phyloP scores from a whole-genome alignment of 2,797 vertebrate genomes.

The Poeciliopsis turneri region DNA sequence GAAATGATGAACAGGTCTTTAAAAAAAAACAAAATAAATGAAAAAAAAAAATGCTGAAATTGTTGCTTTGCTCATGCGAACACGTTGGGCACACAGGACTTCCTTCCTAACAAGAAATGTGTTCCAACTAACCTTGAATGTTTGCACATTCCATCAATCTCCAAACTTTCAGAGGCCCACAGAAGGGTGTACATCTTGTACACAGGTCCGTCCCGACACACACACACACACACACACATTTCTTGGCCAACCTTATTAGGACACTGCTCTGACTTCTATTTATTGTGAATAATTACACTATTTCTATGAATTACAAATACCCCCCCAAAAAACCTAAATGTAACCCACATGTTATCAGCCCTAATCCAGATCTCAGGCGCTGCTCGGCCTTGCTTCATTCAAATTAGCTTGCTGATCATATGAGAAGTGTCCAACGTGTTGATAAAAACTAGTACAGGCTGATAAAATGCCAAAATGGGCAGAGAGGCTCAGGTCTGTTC shows the following conservation, averaged over 20 bases:
- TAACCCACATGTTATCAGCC: not conserved
- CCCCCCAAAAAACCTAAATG: not conserved
- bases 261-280: not conserved
- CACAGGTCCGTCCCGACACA: constrained; percentile 24
- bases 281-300: not conserved
- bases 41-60: not conserved
- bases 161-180: constrained; percentile 64
- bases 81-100: constrained; percentile 17
- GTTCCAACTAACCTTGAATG: constrained; percentile 56
- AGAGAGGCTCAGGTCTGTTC: constrained; percentile 1
- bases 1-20: constrained; percentile 11
- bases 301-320: not conserved
- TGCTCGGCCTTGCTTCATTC: not conserved
- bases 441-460: not conserved
- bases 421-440: not conserved
- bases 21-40: too few relatives aligned
- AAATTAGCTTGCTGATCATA: not conserved
- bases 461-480: not conserved
- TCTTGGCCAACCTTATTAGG: not conserved
- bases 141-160: constrained; percentile 70
- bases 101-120: constrained; percentile 51
- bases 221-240: not conserved
- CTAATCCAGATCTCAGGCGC: not conserved
- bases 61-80: constrained; percentile 20
- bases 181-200: constrained; percentile 48